Base-by-base conservation (phyloP, 1,140 invertebrate species). In the Oscheius sp. region DNA sequence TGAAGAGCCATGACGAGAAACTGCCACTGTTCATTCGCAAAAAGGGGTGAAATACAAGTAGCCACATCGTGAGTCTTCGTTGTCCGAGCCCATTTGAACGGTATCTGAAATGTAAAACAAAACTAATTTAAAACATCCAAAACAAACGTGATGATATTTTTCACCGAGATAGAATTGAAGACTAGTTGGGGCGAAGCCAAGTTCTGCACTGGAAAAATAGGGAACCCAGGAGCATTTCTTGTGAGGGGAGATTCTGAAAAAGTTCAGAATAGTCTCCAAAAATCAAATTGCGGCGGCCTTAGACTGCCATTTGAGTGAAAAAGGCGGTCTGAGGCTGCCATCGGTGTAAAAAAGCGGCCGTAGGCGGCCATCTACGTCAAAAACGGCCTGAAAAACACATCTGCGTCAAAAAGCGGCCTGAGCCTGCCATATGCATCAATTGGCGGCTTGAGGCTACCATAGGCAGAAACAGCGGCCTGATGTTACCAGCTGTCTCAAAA, bases 11-110 rank as follows among this genome's bases (percentile, higher is more conserved):
- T 36, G 31, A 71, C 2, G 34, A 65, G 36, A 35, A 42, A 61
- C 29, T 71, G 69, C 69, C 69, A 71, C 52, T 71, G 69, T 52
- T 71, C 69, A 20, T 42, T 58, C 2, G n/a, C 69, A 29, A 71
- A 71, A 18, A 61, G 46, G 20, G 69, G 69, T 35, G 69, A 63
- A 49, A 71, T 71, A 29, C 69, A 71, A n/a, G 45, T 63, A 15
- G 64, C 38, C 13, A 71, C 69, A 35, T 55, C 52, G 36, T 46
- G n/a, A n/a, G n/a, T 71, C 59, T 42, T 55, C 58, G 42, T 34
- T 10, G 61, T 36, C 31, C 10, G 61, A 63, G 36, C 36, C 10
- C 26, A 0, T 38, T 63, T 29, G 61, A 63, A 35, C 0, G 61
- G 61, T n/a, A 63, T 63, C 61, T 63, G 61, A n/a, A 63, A n/a